A percentile compares a stretch with the other conserved stretches of the same genome.
phyloP scores from a whole-genome alignment of 1,140 invertebrate genomes.

The Caerostris darwini region DNA sequence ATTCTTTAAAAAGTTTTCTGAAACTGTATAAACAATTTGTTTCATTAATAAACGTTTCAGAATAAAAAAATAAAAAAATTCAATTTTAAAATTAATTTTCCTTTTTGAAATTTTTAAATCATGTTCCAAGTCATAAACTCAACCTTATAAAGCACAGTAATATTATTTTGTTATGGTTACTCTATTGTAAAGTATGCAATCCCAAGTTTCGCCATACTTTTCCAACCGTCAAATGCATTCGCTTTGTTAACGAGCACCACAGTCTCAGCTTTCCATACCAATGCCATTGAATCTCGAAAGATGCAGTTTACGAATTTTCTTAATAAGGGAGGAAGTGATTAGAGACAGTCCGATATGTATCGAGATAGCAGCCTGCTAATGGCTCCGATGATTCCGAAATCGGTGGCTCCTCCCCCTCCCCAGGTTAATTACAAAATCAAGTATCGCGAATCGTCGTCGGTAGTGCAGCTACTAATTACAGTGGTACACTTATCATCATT shows the following conservation, averaged over 20 bases:
- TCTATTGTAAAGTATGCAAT: too few species aligned
- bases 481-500: constrained; percentile 6
- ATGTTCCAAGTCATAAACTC: too few species aligned
- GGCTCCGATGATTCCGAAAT: constrained; percentile 18
- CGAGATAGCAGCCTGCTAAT: constrained; percentile 4
- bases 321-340: constrained; percentile 33
- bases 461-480: constrained; percentile 7
- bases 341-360: background rate
- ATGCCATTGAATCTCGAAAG: background rate
- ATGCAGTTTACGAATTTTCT: background rate
- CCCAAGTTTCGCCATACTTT: background rate
- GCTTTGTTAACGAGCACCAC: too few species aligned
- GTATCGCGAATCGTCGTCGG: background rate
- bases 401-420: background rate
- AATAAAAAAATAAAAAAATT: too few species aligned
- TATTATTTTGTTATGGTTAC: too few species aligned
- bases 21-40: too few species aligned
- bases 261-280: background rate
- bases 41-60: too few species aligned
- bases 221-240: background rate
- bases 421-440: constrained; percentile 14
- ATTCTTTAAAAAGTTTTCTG: too few species aligned
- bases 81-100: too few species aligned
- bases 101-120: too few species aligned
- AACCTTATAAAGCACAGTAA: too few species aligned